Percentiles rank a stretch among this genome's conserved stretches.
These are phyloP conservation scores for Heliothis peltigera DNA, from an alignment of 2,888 invertebrate genomes.

Conservation along the genomic window DNA sequence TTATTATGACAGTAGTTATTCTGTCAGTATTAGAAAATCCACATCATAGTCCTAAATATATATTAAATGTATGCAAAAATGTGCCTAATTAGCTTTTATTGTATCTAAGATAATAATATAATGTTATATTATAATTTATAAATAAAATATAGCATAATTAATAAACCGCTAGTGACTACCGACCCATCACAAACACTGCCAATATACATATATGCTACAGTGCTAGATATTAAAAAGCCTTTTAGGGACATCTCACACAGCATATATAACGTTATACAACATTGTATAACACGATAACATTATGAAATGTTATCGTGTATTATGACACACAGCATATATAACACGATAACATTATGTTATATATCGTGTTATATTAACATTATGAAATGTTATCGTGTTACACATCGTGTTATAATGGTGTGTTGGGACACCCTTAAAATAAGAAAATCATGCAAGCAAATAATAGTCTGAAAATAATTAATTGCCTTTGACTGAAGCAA, in stretches of 20 bases:
- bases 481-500: no score
- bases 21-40: not conserved
- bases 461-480: not conserved
- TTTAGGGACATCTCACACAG: no score
- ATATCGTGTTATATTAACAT: no score
- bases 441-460: not conserved
- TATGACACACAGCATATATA: no score
- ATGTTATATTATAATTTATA: slow-evolving; percentile 3
- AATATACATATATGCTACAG: not conserved
- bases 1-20: not conserved
- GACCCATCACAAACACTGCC: slow-evolving; percentile 11
- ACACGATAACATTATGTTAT: no score
- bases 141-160: slow-evolving; percentile 3
- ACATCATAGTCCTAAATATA: slow-evolving; percentile 24
- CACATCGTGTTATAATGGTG: no score
- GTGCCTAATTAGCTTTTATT: slow-evolving; percentile 42
- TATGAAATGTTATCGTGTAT: no score
- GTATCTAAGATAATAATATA: slow-evolving; percentile 18
- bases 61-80: slow-evolving; percentile 28
- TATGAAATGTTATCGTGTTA: no score
- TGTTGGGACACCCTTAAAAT: no score
- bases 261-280: no score
- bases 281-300: no score
- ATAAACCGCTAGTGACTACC: not conserved
- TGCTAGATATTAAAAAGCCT: not conserved